Percentiles rank a stretch among this genome's conserved stretches.
Evolutionary conservation across 2,797 vertebrate species (phyloP).

Genomic region (Melopsittacus undulatus): DNA sequence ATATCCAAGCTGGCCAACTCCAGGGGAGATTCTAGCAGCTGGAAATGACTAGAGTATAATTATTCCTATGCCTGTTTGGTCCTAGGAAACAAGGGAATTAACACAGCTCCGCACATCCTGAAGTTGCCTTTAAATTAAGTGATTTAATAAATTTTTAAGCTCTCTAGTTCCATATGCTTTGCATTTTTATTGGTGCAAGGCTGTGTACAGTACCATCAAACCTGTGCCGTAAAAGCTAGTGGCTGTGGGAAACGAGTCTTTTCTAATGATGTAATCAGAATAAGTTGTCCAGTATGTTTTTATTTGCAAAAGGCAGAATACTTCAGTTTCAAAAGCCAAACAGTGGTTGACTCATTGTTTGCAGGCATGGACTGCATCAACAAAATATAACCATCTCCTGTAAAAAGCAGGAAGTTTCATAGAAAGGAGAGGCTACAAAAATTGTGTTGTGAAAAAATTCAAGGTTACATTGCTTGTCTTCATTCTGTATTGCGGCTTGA

Average conservation of each 20-base stretch:
- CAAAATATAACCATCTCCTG: not conserved
- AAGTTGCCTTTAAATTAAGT: not conserved
- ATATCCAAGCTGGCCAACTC: not conserved
- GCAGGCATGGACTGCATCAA: not conserved
- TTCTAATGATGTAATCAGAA: not conserved
- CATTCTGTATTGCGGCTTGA: not conserved
- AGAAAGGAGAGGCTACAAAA: slow-evolving; percentile 36
- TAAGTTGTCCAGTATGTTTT: slow-evolving; percentile 8
- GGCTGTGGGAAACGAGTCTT: not conserved
- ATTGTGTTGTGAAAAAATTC: slow-evolving; percentile 43
- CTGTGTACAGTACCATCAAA: not conserved
- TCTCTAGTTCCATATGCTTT: not conserved
- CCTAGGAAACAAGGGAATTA: not conserved
- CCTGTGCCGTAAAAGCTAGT: not conserved
- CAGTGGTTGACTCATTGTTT: slow-evolving; percentile 40
- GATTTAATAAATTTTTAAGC: not conserved
- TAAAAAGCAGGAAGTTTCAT: slow-evolving; percentile 41
- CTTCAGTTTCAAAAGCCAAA: not conserved
- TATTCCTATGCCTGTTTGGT: not conserved
- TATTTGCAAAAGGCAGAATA: not conserved
- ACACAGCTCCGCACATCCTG: not conserved
- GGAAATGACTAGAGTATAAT: not conserved
- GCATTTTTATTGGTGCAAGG: not conserved
- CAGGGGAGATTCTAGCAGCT: not conserved
- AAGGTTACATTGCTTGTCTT: slow-evolving; percentile 58